phyloP scores from a whole-genome alignment of 2,113 vertebrate species.

The Siniperca chuatsi region DNA sequence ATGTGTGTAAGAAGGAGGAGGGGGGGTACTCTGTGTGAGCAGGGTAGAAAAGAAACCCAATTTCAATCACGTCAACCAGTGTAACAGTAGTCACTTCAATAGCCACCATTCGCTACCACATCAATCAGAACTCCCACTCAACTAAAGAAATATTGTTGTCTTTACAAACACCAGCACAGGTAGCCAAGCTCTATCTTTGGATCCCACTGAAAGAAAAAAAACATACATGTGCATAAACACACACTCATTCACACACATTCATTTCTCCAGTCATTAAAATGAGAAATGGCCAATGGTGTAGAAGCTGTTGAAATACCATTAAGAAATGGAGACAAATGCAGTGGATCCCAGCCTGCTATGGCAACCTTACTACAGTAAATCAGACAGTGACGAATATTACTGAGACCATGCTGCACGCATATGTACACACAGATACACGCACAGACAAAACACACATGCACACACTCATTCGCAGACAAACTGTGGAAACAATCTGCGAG shows the following conservation, averaged over 20 bases:
- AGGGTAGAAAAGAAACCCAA: conserved; percentile 62
- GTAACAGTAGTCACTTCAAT: conserved; percentile 72
- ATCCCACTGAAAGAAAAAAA: conserved; percentile 17
- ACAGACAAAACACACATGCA: conserved; percentile 19
- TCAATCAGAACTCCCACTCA: conserved; percentile 70
- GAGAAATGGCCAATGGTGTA: conserved; percentile 83
- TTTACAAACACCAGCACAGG: conserved; percentile 56
- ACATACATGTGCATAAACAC: conserved; percentile 28
- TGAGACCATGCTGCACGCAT: conserved; percentile 46
- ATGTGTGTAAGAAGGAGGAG: conserved; percentile 34
- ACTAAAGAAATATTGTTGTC: conserved; percentile 62
- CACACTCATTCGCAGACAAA: conserved; percentile 41
- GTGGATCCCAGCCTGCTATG: conserved; percentile 74
- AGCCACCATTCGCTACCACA: conserved; percentile 63
- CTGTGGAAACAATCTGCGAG: conserved; percentile 51
- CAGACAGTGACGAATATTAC: conserved; percentile 85
- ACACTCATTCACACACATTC: conserved; percentile 51
- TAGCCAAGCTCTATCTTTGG: conserved; percentile 42
- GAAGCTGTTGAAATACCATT: conserved; percentile 87
- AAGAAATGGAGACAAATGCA: conserved; percentile 88
- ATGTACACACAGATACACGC: conserved; percentile 12
- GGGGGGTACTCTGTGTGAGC: conserved; percentile 46
- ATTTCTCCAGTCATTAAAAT: conserved; percentile 86
- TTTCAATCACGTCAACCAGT: conserved; percentile 71
- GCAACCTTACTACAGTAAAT: conserved; percentile 81